Conservation (phyloP, 2,797 vertebrate genomes). For the Anguilla anguilla region DNA sequence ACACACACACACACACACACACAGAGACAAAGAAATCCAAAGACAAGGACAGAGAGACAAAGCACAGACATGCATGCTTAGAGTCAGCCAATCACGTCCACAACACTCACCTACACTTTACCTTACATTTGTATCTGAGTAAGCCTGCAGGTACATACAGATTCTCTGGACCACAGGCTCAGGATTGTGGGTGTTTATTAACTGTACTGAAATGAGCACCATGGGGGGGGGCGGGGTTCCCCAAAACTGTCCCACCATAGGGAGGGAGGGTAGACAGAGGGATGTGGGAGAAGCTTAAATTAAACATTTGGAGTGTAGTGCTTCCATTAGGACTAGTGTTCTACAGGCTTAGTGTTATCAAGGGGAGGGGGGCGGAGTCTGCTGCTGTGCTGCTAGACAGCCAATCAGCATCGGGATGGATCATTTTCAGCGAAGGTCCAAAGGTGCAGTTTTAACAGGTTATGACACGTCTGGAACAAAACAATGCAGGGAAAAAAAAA, state of each 20-base stretch:
- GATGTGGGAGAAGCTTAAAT: background rate
- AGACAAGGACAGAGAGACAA: background rate
- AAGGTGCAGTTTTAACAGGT: conserved; percentile 1
- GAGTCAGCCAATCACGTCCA: background rate
- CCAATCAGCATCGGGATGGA: background rate
- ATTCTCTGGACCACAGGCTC: background rate
- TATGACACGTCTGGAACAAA: background rate
- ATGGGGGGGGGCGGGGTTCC: background rate
- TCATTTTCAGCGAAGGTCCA: background rate
- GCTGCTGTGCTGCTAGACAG: background rate
- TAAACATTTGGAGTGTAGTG: background rate
- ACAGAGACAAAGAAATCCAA: background rate
- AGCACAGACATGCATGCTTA: no score
- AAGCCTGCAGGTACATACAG: background rate
- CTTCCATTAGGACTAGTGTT: background rate
- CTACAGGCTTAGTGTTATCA: background rate
- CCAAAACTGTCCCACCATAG: background rate
- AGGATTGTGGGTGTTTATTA: background rate
- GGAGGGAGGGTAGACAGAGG: background rate
- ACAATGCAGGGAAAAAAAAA: background rate
- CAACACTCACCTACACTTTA: background rate
- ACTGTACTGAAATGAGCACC: background rate
- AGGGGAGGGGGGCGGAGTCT: background rate
- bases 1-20: background rate
- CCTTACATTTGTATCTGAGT: background rate